phyloP scores from a whole-genome alignment of 2,113 vertebrate species.

The Maccullochella peelii region DNA sequence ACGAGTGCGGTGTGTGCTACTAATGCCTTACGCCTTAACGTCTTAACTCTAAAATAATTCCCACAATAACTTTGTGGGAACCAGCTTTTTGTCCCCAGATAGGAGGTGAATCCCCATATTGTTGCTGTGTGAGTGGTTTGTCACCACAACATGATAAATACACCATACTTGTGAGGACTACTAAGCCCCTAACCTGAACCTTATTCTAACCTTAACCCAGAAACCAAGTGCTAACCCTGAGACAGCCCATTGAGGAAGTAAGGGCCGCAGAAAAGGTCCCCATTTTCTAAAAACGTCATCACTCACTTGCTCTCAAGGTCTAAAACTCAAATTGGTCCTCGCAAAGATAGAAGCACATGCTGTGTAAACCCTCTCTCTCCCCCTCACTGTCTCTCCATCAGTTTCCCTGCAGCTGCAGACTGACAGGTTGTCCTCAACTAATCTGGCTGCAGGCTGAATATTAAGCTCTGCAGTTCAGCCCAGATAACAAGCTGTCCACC shows the following conservation, averaged over 20 bases:
- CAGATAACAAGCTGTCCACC: conserved; percentile 67
- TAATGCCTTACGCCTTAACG: not conserved
- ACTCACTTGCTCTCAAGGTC: too few species aligned
- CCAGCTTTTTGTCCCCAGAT: not conserved
- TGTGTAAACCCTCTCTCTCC: too few species aligned
- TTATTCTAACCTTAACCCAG: not conserved
- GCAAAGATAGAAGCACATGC: not conserved
- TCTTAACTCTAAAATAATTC: not conserved
- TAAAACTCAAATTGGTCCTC: conserved; percentile 1
- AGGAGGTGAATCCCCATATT: not conserved
- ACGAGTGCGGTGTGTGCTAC: not conserved
- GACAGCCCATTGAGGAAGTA: not conserved
- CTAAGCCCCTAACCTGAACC: not conserved
- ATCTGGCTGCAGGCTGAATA: conserved; percentile 63
- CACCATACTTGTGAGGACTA: too few species aligned
- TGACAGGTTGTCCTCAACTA: conserved; percentile 51
- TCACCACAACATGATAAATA: not conserved
- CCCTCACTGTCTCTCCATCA: not conserved
- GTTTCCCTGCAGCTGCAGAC: conserved; percentile 25
- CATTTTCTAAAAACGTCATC: not conserved
- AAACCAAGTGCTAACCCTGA: not conserved
- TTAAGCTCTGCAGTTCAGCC: conserved; percentile 56
- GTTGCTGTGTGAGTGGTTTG: not conserved
- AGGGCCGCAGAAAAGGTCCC: not conserved
- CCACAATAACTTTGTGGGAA: not conserved